A percentile compares a stretch with the other conserved stretches of the same genome.
Evolutionary conservation across 2,888 invertebrate species (phyloP).

Genomic region (Caenorhabditis imperialis): DNA sequence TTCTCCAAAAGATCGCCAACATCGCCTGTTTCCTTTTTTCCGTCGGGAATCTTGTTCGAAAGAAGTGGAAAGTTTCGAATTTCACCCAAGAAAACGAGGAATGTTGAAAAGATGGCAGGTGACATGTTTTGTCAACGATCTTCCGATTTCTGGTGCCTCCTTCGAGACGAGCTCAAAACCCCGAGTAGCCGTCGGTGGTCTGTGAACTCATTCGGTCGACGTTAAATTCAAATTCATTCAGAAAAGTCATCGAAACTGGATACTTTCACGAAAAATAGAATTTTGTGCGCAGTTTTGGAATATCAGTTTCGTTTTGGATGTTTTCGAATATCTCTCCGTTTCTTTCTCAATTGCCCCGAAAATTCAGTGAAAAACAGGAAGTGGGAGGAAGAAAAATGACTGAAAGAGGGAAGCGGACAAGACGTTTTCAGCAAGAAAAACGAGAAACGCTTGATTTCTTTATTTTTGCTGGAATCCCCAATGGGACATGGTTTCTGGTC

Average conservation of each 20-base stretch:
- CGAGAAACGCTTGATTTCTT: not conserved
- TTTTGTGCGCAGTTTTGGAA: not conserved
- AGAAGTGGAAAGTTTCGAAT: not conserved
- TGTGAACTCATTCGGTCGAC: too few species aligned
- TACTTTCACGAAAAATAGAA: constrained; percentile 14
- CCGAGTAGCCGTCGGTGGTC: too few species aligned
- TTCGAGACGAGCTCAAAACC: too few species aligned
- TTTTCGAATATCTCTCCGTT: too few species aligned
- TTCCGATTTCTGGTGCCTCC: too few species aligned
- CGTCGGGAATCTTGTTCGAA: constrained; percentile 1
- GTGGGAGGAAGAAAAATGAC: not conserved
- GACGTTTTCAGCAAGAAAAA: too few species aligned
- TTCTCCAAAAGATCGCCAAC: constrained; percentile 1
- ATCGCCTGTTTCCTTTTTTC: constrained; percentile 1
- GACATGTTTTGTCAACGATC: too few species aligned
- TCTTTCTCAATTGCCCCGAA: too few species aligned
- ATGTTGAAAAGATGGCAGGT: constrained; percentile 1
- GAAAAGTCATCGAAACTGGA: not conserved
- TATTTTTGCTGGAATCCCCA: not conserved
- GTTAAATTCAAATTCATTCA: not conserved
- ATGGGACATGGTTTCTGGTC: constrained; percentile 6
- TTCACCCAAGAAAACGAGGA: too few species aligned
- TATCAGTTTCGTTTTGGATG: constrained; percentile 1
- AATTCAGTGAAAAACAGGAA: constrained; percentile 9
- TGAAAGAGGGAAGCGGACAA: too few species aligned